A percentile compares a stretch with the other conserved stretches of the same genome.
These are phyloP conservation scores for Choloepus hoffmanni DNA, from an alignment of 2,113 vertebrate species.

Conservation along the genomic window DNA sequence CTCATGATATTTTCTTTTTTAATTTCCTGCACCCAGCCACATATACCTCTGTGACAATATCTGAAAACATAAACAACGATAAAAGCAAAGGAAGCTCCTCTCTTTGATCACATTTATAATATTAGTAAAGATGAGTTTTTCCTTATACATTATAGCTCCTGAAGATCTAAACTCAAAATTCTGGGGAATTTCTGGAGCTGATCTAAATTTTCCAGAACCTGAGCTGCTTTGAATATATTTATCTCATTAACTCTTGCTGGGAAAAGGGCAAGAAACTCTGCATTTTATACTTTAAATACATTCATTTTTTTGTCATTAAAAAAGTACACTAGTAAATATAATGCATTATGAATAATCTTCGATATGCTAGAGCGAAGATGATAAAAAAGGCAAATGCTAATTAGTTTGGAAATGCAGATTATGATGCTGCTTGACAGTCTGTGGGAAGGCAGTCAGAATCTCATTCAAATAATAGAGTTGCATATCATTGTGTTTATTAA, in stretches of 20 bases:
- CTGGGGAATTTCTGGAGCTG: neutral
- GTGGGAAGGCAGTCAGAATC: constrained; percentile 46
- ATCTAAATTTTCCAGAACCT: neutral
- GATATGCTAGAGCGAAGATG: neutral
- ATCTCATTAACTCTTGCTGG: neutral
- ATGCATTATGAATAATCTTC: neutral
- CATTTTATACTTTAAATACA: neutral
- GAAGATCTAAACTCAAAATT: neutral
- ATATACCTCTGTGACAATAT: neutral
- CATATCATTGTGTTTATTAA: constrained; percentile 73
- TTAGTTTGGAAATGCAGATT: neutral
- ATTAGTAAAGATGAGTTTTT: neutral
- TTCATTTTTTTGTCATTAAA: neutral
- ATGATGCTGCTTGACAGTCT: constrained; percentile 57
- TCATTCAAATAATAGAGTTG: constrained; percentile 28
- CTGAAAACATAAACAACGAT: neutral
- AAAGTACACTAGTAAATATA: neutral
- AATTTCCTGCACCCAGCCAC: neutral
- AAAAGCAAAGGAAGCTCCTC: neutral
- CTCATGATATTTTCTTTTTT: neutral
- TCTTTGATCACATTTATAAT: neutral
- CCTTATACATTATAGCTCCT: neutral
- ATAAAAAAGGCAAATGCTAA: neutral
- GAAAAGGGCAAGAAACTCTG: neutral
- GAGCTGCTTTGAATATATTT: neutral